These are phyloP conservation scores for Octomys mimax DNA, from an alignment of 2,797 vertebrate species.

Conservation along the genomic window DNA sequence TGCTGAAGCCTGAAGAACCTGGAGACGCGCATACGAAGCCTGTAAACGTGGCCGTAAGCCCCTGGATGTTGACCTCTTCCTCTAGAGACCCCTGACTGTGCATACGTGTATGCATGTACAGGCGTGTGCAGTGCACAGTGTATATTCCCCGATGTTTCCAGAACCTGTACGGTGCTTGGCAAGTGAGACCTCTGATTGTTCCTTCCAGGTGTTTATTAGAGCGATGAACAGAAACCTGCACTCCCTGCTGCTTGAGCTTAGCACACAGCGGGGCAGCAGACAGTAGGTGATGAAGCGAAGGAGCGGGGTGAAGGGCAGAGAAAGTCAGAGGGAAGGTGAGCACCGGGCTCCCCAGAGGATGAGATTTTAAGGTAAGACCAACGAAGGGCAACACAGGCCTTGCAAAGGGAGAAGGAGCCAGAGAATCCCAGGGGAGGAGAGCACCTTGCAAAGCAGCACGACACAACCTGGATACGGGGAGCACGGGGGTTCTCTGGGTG, in stretches of 20 bases:
- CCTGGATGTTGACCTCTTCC: background rate
- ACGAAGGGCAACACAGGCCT: background rate
- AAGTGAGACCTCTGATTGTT: background rate
- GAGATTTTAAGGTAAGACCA: background rate
- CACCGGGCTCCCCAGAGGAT: background rate
- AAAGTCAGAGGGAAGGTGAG: background rate
- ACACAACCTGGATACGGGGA: fast-evolving
- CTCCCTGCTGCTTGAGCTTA: background rate
- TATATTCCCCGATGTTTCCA: background rate
- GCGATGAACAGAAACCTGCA: background rate
- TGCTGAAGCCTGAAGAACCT: too few species aligned
- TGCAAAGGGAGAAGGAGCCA: background rate
- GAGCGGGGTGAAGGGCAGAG: background rate
- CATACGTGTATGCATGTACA: background rate
- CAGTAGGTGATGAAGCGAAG: constrained; percentile 21
- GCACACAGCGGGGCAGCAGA: background rate
- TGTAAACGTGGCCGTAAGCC: background rate
- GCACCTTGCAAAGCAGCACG: background rate
- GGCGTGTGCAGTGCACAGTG: background rate
- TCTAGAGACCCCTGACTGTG: background rate
- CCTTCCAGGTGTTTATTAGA: constrained; percentile 16
- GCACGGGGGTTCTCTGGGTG: background rate
- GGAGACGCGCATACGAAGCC: background rate
- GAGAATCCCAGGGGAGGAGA: background rate
- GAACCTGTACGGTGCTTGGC: background rate